phyloP scores from a whole-genome alignment of 2,888 invertebrate genomes.

The Biston betularia region DNA sequence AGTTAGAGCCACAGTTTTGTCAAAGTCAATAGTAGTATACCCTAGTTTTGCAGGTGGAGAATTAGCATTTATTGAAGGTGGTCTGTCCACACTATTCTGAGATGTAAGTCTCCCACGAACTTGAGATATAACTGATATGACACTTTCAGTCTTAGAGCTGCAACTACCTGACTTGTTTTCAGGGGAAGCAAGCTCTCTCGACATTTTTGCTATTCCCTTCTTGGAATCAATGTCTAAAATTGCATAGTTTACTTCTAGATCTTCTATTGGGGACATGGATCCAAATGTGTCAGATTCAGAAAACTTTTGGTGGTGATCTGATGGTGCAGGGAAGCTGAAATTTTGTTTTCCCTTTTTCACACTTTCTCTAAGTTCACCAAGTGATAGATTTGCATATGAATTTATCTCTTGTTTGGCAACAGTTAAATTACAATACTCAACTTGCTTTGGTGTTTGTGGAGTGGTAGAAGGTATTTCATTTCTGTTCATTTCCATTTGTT shows the following conservation, averaged over 20 bases:
- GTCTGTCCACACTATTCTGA: slow-evolving; percentile 70
- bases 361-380: slow-evolving; percentile 70
- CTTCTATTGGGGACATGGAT: slow-evolving; percentile 76
- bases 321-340: slow-evolving; percentile 51
- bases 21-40: slow-evolving; percentile 97
- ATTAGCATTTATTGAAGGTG: slow-evolving; percentile 65
- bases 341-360: slow-evolving; percentile 62
- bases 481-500: slow-evolving; percentile 54
- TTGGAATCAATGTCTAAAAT: slow-evolving; percentile 91
- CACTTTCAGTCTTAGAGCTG: slow-evolving; percentile 69
- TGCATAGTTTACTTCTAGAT: slow-evolving; percentile 90
- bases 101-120: slow-evolving; percentile 66
- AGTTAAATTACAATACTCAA: slow-evolving; percentile 74
- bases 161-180: slow-evolving; percentile 64
- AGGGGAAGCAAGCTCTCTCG: slow-evolving; percentile 64
- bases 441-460: slow-evolving; percentile 73
- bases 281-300: slow-evolving; percentile 78
- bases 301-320: slow-evolving; percentile 69
- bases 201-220: slow-evolving; percentile 65
- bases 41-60: slow-evolving; percentile 88
- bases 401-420: slow-evolving; percentile 69
- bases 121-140: slow-evolving; percentile 65
- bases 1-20: slow-evolving; percentile 95
- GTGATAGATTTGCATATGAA: slow-evolving; percentile 75
- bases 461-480: slow-evolving; percentile 67